Conservation (phyloP, 2,888 invertebrate species). For the Limnephilus auricula region DNA sequence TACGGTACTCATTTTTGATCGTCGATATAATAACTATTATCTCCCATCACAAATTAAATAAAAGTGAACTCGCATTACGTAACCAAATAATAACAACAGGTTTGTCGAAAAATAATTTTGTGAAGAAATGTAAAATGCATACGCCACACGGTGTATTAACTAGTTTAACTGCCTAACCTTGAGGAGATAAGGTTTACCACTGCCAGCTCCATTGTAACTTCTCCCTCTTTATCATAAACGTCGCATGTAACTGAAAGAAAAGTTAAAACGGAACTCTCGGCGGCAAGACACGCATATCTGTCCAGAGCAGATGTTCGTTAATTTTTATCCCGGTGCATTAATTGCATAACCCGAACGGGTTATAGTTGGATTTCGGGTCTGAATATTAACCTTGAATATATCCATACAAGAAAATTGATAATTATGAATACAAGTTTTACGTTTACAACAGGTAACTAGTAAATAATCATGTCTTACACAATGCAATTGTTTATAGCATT, state of each 20-base stretch:
- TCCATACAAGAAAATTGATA: neutral
- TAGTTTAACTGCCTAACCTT: neutral
- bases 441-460: neutral
- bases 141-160: neutral
- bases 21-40: no score
- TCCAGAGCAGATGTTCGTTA: neutral
- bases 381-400: neutral
- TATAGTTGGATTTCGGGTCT: neutral
- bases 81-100: neutral
- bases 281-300: neutral
- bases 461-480: neutral
- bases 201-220: neutral
- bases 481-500: neutral
- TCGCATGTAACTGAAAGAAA: neutral
- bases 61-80: neutral
- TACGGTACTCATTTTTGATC: no score
- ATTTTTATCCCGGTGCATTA: neutral
- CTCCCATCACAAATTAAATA: neutral
- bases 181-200: neutral
- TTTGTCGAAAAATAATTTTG: neutral
- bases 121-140: neutral
- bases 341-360: neutral
- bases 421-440: neutral
- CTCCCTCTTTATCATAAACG: neutral
- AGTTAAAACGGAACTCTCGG: neutral